Percentiles rank a stretch among this genome's conserved stretches.
phyloP scores from a whole-genome alignment of 2,888 invertebrate species.

The Nymphalis polychloros region DNA sequence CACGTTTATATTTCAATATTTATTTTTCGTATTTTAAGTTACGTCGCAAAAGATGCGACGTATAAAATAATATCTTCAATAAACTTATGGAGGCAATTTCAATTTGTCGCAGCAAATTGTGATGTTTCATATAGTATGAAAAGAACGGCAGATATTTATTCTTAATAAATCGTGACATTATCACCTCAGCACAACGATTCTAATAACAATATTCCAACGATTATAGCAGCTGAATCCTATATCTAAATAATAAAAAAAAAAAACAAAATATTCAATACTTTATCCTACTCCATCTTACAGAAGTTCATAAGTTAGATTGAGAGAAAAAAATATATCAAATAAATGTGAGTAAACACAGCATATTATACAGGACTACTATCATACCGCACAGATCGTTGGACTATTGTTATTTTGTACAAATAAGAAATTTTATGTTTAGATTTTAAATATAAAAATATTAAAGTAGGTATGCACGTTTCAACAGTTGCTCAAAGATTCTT shows the following conservation, averaged over 20 bases:
- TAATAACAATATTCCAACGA: conserved; percentile 9
- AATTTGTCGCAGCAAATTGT: conserved; percentile 23
- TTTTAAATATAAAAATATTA: conserved; percentile 30
- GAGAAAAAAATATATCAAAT: neutral
- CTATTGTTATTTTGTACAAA: conserved; percentile 23
- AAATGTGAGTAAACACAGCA: neutral
- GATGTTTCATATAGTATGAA: conserved; percentile 11
- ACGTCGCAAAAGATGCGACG: conserved; percentile 27
- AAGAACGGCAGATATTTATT: neutral
- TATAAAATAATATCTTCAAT: conserved; percentile 29
- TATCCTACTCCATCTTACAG: neutral
- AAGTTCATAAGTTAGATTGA: neutral
- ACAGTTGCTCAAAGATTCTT: conserved; percentile 20
- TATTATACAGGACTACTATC: neutral
- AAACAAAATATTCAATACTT: neutral
- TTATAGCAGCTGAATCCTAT: neutral
- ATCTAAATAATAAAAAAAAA: neutral
- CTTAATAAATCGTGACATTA: neutral
- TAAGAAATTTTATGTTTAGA: conserved; percentile 15
- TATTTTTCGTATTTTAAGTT: conserved; percentile 30
- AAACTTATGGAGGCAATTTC: conserved; percentile 3
- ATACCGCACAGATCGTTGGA: conserved; percentile 10
- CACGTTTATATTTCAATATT: conserved; percentile 31
- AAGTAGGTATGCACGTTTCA: conserved; percentile 21
- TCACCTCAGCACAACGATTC: neutral